Percentiles rank a stretch among this genome's conserved stretches.
phyloP scores from a whole-genome alignment of 2,797 vertebrate genomes.

The Thaleichthys pacificus region DNA sequence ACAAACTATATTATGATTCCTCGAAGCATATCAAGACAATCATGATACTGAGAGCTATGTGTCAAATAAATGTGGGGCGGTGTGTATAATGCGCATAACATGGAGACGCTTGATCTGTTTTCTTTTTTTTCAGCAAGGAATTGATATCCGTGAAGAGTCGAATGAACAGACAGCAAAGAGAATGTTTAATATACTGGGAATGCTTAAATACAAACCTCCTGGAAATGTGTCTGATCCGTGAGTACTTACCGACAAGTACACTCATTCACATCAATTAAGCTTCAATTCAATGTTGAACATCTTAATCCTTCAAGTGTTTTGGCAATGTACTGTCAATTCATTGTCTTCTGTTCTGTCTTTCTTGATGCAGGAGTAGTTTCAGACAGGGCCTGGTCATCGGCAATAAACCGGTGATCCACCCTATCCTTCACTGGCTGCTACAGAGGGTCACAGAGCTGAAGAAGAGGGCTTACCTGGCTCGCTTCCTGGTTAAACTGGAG shows the following conservation, averaged over 20 bases:
- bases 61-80: too few species aligned
- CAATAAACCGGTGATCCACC: conserved; percentile 91
- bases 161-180: conserved; percentile 94
- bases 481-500: conserved; percentile 90
- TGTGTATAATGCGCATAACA: background rate
- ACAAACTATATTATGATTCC: too few species aligned
- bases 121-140: conserved; percentile 79
- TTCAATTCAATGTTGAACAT: background rate
- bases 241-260: conserved; percentile 52
- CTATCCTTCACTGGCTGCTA: conserved; percentile 92
- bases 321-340: background rate
- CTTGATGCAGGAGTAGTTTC: conserved; percentile 82
- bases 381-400: conserved; percentile 91
- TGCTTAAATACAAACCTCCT: conserved; percentile 94
- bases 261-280: background rate
- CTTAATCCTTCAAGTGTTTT: background rate
- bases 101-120: background rate
- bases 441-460: conserved; percentile 88
- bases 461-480: conserved; percentile 94
- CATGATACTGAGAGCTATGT: too few species aligned
- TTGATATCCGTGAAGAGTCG: conserved; percentile 95
- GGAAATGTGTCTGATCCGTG: conserved; percentile 85
- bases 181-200: conserved; percentile 86
- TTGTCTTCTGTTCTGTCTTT: background rate
- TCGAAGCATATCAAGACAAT: too few species aligned